These are phyloP conservation scores for Coccyzus lansbergi DNA, from an alignment of 2,797 vertebrate genomes.

Conservation along the genomic window DNA sequence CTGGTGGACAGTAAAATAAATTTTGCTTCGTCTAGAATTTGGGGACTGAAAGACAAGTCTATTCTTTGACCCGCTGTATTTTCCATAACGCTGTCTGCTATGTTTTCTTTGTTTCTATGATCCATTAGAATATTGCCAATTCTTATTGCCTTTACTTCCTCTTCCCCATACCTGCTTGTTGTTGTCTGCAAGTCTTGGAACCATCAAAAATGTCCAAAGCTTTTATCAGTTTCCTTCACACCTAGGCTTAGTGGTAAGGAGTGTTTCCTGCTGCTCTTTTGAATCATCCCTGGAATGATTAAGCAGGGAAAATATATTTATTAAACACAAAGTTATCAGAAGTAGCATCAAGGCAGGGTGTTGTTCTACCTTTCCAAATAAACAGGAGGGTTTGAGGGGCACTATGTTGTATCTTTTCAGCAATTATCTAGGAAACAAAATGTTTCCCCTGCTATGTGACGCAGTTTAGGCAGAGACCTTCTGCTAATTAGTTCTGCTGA, in stretches of 20 bases:
- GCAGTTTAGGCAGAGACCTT: neutral
- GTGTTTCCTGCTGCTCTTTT: neutral
- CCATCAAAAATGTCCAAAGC: neutral
- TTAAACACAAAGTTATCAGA: neutral
- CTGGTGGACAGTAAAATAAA: neutral
- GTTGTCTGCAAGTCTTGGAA: neutral
- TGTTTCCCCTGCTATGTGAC: neutral
- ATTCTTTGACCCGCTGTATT: neutral
- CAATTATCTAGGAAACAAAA: neutral
- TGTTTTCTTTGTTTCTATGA: neutral
- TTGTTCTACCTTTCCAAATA: neutral
- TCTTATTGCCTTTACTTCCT: neutral
- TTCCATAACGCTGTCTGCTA: neutral
- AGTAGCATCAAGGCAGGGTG: neutral
- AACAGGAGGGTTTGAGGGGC: neutral
- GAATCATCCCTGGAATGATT: constrained; percentile 8
- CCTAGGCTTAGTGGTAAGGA: neutral
- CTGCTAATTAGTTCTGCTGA: constrained; percentile 13
- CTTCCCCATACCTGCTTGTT: neutral
- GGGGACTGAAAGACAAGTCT: neutral
- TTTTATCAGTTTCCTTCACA: neutral
- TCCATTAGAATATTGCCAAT: neutral
- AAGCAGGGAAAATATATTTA: neutral
- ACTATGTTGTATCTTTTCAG: neutral
- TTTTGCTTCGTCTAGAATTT: neutral